phyloP scores from a whole-genome alignment of 2,888 invertebrate genomes.

The Timema cristinae region DNA sequence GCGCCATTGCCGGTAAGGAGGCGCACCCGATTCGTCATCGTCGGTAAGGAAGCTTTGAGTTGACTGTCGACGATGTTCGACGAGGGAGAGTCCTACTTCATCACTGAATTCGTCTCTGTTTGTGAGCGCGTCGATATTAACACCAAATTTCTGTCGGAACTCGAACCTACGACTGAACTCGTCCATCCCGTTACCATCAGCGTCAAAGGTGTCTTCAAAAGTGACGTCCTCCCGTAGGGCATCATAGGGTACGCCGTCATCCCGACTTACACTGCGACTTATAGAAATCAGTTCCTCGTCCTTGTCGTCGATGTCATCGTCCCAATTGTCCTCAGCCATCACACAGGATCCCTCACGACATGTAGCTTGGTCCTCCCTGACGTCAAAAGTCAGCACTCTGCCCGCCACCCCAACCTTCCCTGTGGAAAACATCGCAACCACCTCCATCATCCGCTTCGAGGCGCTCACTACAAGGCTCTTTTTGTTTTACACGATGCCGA shows the following conservation, averaged over 20 bases:
- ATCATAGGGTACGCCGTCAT: background rate
- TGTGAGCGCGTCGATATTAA: no score
- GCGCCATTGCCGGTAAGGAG: slow-evolving; percentile 54
- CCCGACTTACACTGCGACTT: background rate
- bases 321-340: no score
- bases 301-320: background rate
- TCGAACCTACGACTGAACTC: background rate
- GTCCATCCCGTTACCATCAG: no score
- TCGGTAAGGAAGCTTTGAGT: slow-evolving; percentile 28
- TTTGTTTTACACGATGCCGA: no score
- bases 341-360: background rate
- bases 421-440: no score
- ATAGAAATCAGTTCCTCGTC: slow-evolving; percentile 8
- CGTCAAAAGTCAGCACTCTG: no score
- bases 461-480: no score
- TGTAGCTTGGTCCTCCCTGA: background rate
- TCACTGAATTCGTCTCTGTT: background rate
- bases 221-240: background rate
- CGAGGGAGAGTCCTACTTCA: slow-evolving; percentile 6
- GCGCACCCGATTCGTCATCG: slow-evolving; percentile 23
- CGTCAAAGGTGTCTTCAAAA: no score
- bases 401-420: no score
- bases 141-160: background rate
- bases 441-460: no score
- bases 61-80: slow-evolving; percentile 27